Base-by-base conservation (phyloP, 2,888 invertebrate genomes). In the Caenorhabditis sp. region DNA sequence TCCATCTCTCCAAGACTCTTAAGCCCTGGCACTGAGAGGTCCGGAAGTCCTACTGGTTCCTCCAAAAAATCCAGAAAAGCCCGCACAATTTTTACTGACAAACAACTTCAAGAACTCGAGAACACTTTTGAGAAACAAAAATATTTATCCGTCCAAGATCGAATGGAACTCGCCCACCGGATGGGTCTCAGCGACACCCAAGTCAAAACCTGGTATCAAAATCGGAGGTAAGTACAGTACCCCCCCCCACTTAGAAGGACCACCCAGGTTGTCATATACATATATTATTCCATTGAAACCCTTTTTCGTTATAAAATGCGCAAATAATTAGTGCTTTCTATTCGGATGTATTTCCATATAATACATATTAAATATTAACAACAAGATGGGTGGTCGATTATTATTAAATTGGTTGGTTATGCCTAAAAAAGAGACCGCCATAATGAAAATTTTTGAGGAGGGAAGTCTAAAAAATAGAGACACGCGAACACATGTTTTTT, bases 121-220 rank as follows among this genome's bases (percentile, higher is more conserved):
- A 79, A 67, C 26, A 85, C 81, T 21, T 86, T 86, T 61, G 85
- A 85, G 52, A 78, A 81, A 49, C 85, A 86, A 25, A 86, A 86
- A 74, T 87, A 87, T 68, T 77, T 87, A 17, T 82, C 82, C 20
- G 87, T 87, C 17, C 97, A 78, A 69, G 82, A 99, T 89, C 84
- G 97, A 81, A 95, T 97, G 95, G 97, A 99, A 90, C 91, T 99
- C 85, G 97, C 99, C 0, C 94, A 95, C 57, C 84, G 88, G 71
- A 88, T 99, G 84, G 94, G 95, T 85, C 91, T 99, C 69, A 95
- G 95, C 54, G 99, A 99, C 90, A 99, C 97, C 62, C 99, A 99
- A 91, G 97, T 99, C 88, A 99, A 99, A 90, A 99, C 99, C 86
- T 99, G 99, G 97, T 97, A 97, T 90, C 97, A 97, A 90, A 97